Evolutionary conservation across 2,888 invertebrate species (phyloP).

Genomic region (Zonitis immaculata): DNA sequence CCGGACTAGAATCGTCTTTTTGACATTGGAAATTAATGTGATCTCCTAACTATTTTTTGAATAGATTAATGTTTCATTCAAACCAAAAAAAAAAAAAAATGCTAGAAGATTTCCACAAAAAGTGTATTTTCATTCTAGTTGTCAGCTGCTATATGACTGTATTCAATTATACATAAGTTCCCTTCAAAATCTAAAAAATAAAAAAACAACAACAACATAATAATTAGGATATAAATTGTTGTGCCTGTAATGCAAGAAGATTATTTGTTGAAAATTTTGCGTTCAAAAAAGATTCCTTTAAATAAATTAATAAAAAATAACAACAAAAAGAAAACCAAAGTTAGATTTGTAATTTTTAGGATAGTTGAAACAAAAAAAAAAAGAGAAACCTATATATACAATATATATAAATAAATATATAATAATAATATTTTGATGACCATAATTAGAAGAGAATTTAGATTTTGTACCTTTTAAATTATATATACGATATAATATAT

Average conservation of each 20-base stretch:
- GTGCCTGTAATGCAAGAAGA: slow-evolving; percentile 41
- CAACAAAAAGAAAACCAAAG: slow-evolving; percentile 14
- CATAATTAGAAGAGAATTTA: slow-evolving; percentile 36
- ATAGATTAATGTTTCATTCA: neutral
- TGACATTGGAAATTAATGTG: slow-evolving; percentile 22
- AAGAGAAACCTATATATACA: no score
- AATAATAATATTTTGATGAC: slow-evolving; percentile 47
- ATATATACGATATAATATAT: slow-evolving; percentile 19
- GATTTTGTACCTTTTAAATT: slow-evolving; percentile 44
- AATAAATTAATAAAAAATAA: neutral
- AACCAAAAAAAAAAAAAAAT: neutral
- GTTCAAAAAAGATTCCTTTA: neutral
- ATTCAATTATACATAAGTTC: slow-evolving; percentile 17
- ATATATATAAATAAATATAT: no score
- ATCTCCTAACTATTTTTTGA: slow-evolving; percentile 17
- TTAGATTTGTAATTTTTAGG: slow-evolving; percentile 25
- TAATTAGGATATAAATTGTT: slow-evolving; percentile 31
- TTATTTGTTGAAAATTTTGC: neutral
- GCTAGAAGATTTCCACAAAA: neutral
- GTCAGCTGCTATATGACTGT: slow-evolving; percentile 20
- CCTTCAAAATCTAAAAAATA: no score
- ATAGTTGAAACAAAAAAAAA: slow-evolving; percentile 18
- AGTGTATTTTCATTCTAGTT: slow-evolving; percentile 17
- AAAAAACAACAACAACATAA: slow-evolving; percentile 7
- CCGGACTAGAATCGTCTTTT: no score